Base-by-base conservation (phyloP, 2,797 vertebrate species). In the Darevskia nairensis region DNA sequence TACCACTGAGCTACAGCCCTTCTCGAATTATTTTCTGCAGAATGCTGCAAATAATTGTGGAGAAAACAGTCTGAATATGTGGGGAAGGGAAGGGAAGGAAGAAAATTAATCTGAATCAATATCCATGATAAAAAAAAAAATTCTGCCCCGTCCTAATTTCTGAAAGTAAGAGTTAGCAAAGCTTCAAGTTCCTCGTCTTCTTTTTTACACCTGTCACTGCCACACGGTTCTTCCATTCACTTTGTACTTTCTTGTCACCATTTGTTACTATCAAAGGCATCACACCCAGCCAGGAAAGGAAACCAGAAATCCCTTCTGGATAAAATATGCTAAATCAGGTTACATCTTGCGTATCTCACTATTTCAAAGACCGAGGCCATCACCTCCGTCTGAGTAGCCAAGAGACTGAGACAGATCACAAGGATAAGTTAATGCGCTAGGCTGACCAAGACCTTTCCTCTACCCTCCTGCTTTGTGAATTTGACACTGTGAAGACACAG, bases 1-100 rank as follows among this genome's bases (percentile, higher is more conserved):
- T 64, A 64, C 59, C 17, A 61, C 59, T 61, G 59, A 61, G 19
- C 19, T 61, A 7, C 59, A 61, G 21, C 59, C 61, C 61, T 64
- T 23, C 21, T 23, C 6, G 6, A 19, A 61, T 61, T 19, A 23
- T 15, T 93, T 92, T 92, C 86, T 93, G 89, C 84, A 68, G 89
- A 92, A 94, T 89, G 90, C 94, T 91, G 93, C 92, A 93, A 93
- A 95, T 94, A 93, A 93, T 92, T 94, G 50, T 77, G 80, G 76
- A 75, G 92, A 93, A 91, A 90, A 80, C 86, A 91, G 29, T 92
- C 80, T 82, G 90, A 92, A 86, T 95, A 93, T 94, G 92, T 92
- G 93, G 92, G 91, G 84, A 94, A 94, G 86, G 90, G n/a, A 91
- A 94, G 71, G 91, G 39, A 1, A 72, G 9, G 85, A 46, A 55